Conservation (phyloP, 2,113 vertebrate genomes). For the Zeus faber region DNA sequence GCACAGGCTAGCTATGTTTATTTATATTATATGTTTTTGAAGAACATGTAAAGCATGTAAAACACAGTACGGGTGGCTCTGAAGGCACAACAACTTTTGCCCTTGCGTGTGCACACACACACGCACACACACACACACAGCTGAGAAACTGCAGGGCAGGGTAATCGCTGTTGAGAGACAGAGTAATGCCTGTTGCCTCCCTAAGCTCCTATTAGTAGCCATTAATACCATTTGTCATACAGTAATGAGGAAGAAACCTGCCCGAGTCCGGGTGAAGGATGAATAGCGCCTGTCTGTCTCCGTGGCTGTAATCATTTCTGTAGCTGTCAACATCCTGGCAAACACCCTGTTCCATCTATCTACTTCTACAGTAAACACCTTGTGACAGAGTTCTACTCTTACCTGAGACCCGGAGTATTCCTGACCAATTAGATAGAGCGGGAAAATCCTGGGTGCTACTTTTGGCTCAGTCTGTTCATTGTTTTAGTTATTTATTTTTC, state of each 20-base stretch:
- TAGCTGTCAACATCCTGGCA: neutral
- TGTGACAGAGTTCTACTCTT: neutral
- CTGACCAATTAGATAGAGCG: neutral
- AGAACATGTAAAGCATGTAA: too few species aligned
- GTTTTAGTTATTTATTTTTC: neutral
- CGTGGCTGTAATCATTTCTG: neutral
- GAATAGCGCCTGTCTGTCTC: neutral
- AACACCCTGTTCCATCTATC: neutral
- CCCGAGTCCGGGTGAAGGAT: neutral
- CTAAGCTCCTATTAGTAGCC: constrained; percentile 14
- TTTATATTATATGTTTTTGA: too few species aligned
- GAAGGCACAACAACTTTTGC: too few species aligned
- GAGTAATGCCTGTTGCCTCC: neutral
- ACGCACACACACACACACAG: constrained; percentile 4
- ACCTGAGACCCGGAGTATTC: constrained; percentile 9
- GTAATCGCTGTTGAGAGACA: constrained; percentile 1
- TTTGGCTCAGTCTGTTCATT: constrained; percentile 5
- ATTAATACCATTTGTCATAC: constrained; percentile 20
- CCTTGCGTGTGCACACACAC: too few species aligned
- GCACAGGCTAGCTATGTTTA: too few species aligned
- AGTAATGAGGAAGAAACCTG: constrained; percentile 1
- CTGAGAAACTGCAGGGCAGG: neutral
- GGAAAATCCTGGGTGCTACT: constrained; percentile 13
- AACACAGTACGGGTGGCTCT: too few species aligned
- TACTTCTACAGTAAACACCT: neutral